Evolutionary conservation across 1,140 invertebrate genomes (phyloP).

Genomic region (Anoplophora glabripennis): DNA sequence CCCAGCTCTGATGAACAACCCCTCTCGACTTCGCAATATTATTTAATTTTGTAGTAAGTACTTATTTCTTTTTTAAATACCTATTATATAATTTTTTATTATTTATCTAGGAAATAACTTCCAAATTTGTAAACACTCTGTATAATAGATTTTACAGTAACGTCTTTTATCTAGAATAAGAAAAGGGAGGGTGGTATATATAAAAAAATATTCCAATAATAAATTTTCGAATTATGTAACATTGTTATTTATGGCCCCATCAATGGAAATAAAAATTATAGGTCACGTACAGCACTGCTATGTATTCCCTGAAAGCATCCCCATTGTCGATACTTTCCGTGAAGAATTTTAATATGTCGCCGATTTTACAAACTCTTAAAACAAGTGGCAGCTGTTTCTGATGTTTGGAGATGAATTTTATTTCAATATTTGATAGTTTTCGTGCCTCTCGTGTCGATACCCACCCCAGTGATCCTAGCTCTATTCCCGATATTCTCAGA

Average conservation of each 20-base stretch:
- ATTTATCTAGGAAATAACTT: no score
- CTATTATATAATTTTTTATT: no score
- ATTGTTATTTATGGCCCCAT: slow-evolving; percentile 1
- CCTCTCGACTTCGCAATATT: no score
- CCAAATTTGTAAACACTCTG: no score
- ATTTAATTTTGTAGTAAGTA: no score
- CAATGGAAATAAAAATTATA: slow-evolving; percentile 1
- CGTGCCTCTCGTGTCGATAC: slow-evolving; percentile 33
- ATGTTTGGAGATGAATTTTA: slow-evolving; percentile 50
- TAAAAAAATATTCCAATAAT: no score
- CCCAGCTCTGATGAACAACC: no score
- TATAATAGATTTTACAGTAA: no score
- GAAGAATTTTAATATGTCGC: slow-evolving; percentile 47
- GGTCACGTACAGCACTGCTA: slow-evolving; percentile 19
- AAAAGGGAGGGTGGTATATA: no score
- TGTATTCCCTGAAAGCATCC: slow-evolving; percentile 13
- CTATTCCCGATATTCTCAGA: slow-evolving; percentile 25
- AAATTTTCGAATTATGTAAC: background rate
- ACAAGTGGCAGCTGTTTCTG: slow-evolving; percentile 48
- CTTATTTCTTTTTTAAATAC: no score
- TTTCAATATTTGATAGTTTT: slow-evolving; percentile 52
- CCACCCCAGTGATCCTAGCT: slow-evolving; percentile 30
- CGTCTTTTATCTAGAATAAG: no score
- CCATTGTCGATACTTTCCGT: slow-evolving; percentile 36
- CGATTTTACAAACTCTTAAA: slow-evolving; percentile 49